Conservation (phyloP, 2,113 vertebrate species). For the Corapipo altera region DNA sequence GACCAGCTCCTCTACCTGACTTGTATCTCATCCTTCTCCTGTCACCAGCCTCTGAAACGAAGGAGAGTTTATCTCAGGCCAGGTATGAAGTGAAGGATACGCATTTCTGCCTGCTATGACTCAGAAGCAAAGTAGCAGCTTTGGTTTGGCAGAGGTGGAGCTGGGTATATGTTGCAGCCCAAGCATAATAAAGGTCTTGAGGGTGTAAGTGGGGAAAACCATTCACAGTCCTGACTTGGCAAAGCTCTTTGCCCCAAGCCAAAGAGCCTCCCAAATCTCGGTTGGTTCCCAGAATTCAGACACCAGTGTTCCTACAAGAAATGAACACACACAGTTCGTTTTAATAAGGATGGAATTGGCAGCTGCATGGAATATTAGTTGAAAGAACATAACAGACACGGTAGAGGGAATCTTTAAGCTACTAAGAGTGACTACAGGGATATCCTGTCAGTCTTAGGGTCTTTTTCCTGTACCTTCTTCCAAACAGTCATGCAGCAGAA, state of each 20-base stretch:
- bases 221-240: constrained; percentile 39
- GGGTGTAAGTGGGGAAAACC: constrained; percentile 61
- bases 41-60: not conserved
- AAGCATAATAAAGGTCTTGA: constrained; percentile 65
- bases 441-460: not conserved
- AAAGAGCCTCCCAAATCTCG: constrained; percentile 48
- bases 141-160: constrained; percentile 33
- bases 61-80: not conserved
- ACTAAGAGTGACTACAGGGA: not conserved
- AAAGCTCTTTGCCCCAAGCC: constrained; percentile 29
- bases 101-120: constrained; percentile 16
- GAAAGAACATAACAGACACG: not conserved
- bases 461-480: not conserved
- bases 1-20: fast-evolving
- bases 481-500: not conserved
- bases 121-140: constrained; percentile 48
- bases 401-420: not conserved
- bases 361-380: constrained; percentile 4
- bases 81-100: not conserved
- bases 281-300: constrained; percentile 59
- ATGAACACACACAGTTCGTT: constrained; percentile 39
- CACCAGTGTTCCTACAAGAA: constrained; percentile 32
- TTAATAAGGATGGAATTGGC: constrained; percentile 42
- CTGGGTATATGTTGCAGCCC: constrained; percentile 26
- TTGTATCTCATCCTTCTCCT: not conserved